Percentiles rank a stretch among this genome's conserved stretches.
Evolutionary conservation across 2,888 invertebrate genomes (phyloP).

Genomic region (Lasioglossum pauxillum): DNA sequence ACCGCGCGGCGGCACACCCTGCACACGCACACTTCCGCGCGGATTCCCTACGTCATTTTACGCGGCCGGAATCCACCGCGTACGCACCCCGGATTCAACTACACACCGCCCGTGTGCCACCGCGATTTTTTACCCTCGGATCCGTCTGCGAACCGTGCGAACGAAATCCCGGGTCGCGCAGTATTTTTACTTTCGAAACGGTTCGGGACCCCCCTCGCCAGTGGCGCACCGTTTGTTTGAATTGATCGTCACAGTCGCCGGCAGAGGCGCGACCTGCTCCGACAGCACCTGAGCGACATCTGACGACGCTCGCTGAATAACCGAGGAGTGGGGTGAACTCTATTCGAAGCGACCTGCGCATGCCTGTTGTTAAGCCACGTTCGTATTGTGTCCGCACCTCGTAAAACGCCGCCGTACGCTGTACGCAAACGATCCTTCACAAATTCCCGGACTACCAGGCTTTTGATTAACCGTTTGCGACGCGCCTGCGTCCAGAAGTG

Average conservation of each 20-base stretch:
- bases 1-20: conserved; percentile 67
- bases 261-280: conserved; percentile 58
- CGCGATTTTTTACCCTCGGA: conserved; percentile 63
- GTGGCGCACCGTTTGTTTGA: conserved; percentile 69
- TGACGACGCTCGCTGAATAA: conserved; percentile 7
- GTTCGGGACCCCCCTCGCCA: conserved; percentile 68
- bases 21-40: conserved; percentile 48
- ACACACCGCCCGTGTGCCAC: conserved; percentile 55
- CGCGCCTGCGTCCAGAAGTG: not conserved
- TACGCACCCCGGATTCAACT: conserved; percentile 39
- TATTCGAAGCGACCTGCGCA: conserved; percentile 26
- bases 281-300: conserved; percentile 42
- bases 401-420: not conserved
- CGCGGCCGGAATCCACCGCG: conserved; percentile 55
- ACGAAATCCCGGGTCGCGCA: conserved; percentile 77
- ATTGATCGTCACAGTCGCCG: conserved; percentile 52
- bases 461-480: not conserved
- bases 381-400: not conserved
- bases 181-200: conserved; percentile 83
- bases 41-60: conserved; percentile 69
- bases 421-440: not conserved
- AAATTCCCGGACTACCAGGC: not conserved
- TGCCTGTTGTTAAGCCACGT: conserved; percentile 22
- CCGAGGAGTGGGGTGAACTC: not conserved
- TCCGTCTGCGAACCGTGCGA: conserved; percentile 51